phyloP scores from a whole-genome alignment of 2,888 invertebrate species.

The Empis stercorea region DNA sequence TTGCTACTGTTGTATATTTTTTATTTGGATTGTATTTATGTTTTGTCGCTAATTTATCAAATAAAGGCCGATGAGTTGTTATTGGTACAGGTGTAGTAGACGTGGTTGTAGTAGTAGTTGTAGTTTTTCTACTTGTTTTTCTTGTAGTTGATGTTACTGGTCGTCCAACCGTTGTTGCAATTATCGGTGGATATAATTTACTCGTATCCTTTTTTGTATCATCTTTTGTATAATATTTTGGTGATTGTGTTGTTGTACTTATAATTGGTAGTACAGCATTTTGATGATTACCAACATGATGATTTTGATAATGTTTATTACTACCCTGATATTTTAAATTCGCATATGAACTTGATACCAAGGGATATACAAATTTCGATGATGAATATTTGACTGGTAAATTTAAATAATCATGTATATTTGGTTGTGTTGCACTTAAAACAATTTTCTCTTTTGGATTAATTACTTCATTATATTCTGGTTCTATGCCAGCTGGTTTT shows the following conservation, averaged over 20 bases:
- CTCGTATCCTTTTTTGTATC: conserved; percentile 12
- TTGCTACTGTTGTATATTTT: conserved; percentile 10
- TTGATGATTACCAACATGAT: conserved; percentile 26
- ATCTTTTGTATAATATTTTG: conserved; percentile 21
- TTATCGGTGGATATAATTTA: conserved; percentile 17
- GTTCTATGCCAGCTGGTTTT: conserved; percentile 35
- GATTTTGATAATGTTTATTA: conserved; percentile 35
- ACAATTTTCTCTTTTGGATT: conserved; percentile 44
- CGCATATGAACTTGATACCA: conserved; percentile 59
- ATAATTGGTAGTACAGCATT: conserved; percentile 24
- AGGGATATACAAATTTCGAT: conserved; percentile 52
- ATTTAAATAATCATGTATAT: conserved; percentile 55
- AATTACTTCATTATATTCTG: conserved; percentile 30
- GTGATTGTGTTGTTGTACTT: conserved; percentile 20
- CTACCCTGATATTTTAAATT: conserved; percentile 58
- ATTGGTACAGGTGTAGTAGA: conserved; percentile 22
- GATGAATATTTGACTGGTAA: conserved; percentile 54
- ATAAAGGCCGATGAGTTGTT: conserved; percentile 8
- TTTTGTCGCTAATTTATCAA: too few species aligned
- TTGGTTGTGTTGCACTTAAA: conserved; percentile 45
- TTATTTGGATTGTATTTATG: conserved; percentile 12
- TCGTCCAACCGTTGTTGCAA: conserved; percentile 13
- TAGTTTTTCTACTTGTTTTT: conserved; percentile 7
- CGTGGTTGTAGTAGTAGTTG: conserved; percentile 14
- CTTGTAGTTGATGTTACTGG: conserved; percentile 8